Percentiles rank a stretch among this genome's conserved stretches.
These are phyloP conservation scores for Rhizomys pruinosus DNA, from an alignment of 2,113 vertebrate genomes.

Conservation along the genomic window DNA sequence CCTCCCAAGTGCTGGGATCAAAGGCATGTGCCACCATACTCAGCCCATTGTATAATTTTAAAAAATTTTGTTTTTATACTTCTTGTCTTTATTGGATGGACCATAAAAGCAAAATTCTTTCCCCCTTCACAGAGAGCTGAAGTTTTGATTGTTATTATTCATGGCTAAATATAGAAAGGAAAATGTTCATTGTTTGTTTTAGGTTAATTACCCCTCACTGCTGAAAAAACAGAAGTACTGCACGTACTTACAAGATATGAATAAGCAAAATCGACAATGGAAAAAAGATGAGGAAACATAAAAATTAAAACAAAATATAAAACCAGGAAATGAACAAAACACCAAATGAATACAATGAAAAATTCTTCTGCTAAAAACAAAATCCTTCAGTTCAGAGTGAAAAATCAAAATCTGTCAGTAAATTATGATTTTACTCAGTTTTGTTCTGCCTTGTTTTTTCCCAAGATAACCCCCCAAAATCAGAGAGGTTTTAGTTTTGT, in stretches of 20 bases:
- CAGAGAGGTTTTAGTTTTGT: neutral
- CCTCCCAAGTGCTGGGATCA: too few relatives aligned
- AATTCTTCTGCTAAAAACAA: constrained; percentile 22
- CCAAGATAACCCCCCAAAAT: neutral
- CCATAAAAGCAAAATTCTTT: constrained; percentile 13
- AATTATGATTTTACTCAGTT: neutral
- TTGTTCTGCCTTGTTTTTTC: neutral
- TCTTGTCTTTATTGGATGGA: constrained; percentile 31
- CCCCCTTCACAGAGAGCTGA: neutral
- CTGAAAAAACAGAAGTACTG: neutral
- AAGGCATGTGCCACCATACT: too few relatives aligned
- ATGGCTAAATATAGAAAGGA: constrained; percentile 54
- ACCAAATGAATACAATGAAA: constrained; percentile 9
- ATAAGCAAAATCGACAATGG: constrained; percentile 42
- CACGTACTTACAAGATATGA: constrained; percentile 22
- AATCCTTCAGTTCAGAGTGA: neutral
- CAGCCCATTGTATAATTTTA: neutral
- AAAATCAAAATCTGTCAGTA: constrained; percentile 46
- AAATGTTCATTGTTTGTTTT: constrained; percentile 52
- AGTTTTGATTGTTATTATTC: constrained; percentile 46
- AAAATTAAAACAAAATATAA: constrained; percentile 51
- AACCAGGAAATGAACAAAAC: constrained; percentile 55
- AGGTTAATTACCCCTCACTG: constrained; percentile 38
- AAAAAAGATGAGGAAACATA: constrained; percentile 23
- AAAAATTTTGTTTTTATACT: constrained; percentile 8